phyloP scores from a whole-genome alignment of 2,113 vertebrate genomes.

The Nansenia antarctica region DNA sequence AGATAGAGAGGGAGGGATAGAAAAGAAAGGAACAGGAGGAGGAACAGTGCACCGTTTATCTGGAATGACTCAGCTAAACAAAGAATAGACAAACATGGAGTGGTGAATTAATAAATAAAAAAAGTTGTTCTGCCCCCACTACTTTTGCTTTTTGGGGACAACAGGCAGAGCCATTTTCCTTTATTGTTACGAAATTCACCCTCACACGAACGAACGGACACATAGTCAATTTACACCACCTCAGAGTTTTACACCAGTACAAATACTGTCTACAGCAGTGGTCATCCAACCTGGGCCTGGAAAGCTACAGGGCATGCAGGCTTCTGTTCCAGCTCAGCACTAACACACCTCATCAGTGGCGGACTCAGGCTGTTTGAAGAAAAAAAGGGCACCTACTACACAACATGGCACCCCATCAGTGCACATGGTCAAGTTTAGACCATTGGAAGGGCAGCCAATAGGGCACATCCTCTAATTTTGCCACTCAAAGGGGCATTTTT shows the following conservation, averaged over 20 bases:
- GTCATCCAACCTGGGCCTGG: conserved; percentile 50
- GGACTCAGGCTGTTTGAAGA: not conserved
- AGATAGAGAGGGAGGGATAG: not conserved
- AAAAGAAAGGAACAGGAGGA: conserved; percentile 8
- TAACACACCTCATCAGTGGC: conserved; percentile 28
- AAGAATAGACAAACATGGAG: conserved; percentile 21
- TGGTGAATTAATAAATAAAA: not conserved
- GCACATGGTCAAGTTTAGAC: too few species aligned
- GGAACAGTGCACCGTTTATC: conserved; percentile 52
- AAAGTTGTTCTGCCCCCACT: not conserved
- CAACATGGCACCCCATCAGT: too few species aligned
- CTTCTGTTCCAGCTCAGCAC: conserved; percentile 3
- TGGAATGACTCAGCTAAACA: conserved; percentile 56
- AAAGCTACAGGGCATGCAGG: conserved; percentile 22
- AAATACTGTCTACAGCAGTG: conserved; percentile 64
- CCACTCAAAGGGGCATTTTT: too few species aligned
- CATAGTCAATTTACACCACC: conserved; percentile 64
- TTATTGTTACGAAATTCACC: conserved; percentile 50
- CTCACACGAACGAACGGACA: conserved; percentile 67
- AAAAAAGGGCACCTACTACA: too few species aligned
- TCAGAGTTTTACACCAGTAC: conserved; percentile 67
- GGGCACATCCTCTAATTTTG: too few species aligned
- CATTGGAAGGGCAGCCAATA: too few species aligned
- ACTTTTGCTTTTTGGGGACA: conserved; percentile 29
- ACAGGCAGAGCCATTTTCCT: conserved; percentile 24